These are phyloP conservation scores for Caenorhabditis japonica DNA, from an alignment of 2,888 invertebrate species.

Conservation along the genomic window DNA sequence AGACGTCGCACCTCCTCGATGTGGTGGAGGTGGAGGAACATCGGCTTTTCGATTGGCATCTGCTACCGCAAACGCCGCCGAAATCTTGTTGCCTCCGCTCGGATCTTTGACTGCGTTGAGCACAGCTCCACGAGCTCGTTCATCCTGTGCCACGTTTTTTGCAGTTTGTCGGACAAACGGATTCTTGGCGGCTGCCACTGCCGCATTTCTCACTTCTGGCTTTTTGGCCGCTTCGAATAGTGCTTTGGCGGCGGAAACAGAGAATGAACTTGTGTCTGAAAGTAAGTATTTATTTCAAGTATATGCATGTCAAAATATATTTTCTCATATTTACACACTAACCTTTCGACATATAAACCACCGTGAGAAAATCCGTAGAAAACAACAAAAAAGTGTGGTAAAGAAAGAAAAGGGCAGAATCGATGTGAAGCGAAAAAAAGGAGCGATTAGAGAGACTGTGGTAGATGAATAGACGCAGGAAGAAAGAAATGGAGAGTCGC, in stretches of 20 bases:
- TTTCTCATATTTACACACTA: not conserved
- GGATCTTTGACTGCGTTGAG: conserved; percentile 52
- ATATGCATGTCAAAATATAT: not conserved
- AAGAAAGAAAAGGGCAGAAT: conserved; percentile 8
- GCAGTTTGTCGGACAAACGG: conserved; percentile 62
- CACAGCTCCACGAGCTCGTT: conserved; percentile 47
- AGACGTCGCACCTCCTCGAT: conserved; percentile 6
- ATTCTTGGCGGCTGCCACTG: conserved; percentile 63
- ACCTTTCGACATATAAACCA: conserved; percentile 39
- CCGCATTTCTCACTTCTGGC: conserved; percentile 61
- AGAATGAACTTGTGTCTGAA: conserved; percentile 51
- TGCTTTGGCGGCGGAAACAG: conserved; percentile 63
- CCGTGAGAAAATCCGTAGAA: conserved; percentile 5
- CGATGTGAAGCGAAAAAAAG: conserved; percentile 16
- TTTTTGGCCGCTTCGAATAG: conserved; percentile 66
- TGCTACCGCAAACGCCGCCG: conserved; percentile 44
- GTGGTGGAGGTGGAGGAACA: conserved; percentile 35
- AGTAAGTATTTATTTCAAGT: not conserved
- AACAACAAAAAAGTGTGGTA: conserved; percentile 1
- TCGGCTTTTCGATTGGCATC: conserved; percentile 35
- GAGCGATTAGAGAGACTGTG: conserved; percentile 15
- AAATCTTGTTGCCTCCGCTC: conserved; percentile 39
- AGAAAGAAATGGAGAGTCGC: not conserved
- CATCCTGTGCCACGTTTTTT: conserved; percentile 61
- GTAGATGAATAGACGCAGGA: conserved; percentile 20